Evolutionary conservation across 2,113 vertebrate genomes (phyloP), one percentile per base, ranked within the genome.

Genomic region (Oryzias woworae): DNA sequence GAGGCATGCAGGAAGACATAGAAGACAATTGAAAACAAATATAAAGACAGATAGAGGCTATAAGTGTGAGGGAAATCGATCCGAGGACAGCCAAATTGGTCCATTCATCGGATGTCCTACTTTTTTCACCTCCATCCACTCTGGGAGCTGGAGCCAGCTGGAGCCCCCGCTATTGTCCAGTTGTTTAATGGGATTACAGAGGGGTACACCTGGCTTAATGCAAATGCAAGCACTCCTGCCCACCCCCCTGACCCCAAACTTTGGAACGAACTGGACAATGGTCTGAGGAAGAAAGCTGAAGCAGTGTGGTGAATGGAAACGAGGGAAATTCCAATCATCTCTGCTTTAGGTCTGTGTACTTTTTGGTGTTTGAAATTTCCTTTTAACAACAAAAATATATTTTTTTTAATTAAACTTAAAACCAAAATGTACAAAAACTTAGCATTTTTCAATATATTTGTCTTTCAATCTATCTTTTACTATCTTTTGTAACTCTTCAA

Each of bases 131-230:
- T 80, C 43, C 51, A 60, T 63, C 41, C 66, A 73, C 62, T 84
- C 81, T 80, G 58, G 53, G 63, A 31, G n/a, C 54, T 45, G 60
- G 14, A 53, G 61, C 85, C 92, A 94, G 93, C 91, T 94, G 92
- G 83, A 91, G 63, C 16, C 24, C 77, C 46, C 20, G 20, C 20
- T 20, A 82, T 74, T 72, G 70, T 74, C 53, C 69, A 89, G 85
- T 89, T 78, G 73, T 85, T 89, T 89, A 77, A 80, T 86, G 73
- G 75, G 85, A 91, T 89, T 80, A 53, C 20, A 50, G 69, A 59
- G 64, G 44, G 75, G 75, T 20, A 18, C 69, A 76, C 66, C 28
- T 36, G 71, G 62, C 36, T 77, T 63, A 61, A 73, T 26, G 53
- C 69, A 64, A 17, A 58, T 3, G 7, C 17, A 66, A 16, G 56